Evolutionary conservation across 30 jellyfish, hydroid and myxozoan genomes (phyloP), one percentile per base, ranked within the genome.

Genomic region (Turritopsis rubra): DNA sequence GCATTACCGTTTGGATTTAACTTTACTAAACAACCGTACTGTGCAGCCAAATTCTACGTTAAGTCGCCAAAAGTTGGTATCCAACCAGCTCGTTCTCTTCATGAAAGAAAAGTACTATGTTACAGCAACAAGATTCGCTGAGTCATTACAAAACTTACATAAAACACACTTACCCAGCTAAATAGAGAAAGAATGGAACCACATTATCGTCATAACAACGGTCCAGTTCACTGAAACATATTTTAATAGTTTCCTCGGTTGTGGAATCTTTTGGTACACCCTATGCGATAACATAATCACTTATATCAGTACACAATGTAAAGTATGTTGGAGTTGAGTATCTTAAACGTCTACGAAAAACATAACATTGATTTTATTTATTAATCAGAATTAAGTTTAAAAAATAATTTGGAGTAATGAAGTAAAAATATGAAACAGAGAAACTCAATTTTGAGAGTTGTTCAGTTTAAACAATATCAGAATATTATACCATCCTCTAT

Each of bases 61-160:
- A 94, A 66, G 54, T 94, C 99, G 0, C 95, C 97, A 30, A 94
- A 89, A 19, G 83, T 83, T 16, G 99, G 99, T 54, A 86, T 94
- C 99, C 99, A 94, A 16, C 99, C 99, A 0, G 99, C 80, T 70
- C 99, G 86, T 79, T 94, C 97, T 1, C 99, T 94, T 80, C n/a
- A n/a, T n/a, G n/a, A n/a, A n/a, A n/a, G n/a, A n/a, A n/a, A n/a
- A n/a, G n/a, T n/a, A n/a, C n/a, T n/a, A n/a, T n/a, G n/a, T n/a
- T n/a, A n/a, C n/a, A n/a, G n/a, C n/a, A n/a, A n/a, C n/a, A n/a
- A n/a, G n/a, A n/a, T n/a, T n/a, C n/a, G n/a, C n/a, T n/a, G n/a
- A n/a, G n/a, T n/a, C n/a, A n/a, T n/a, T n/a, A n/a, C n/a, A n/a
- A n/a, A n/a, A n/a, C n/a, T n/a, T n/a, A n/a, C n/a, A n/a, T n/a